Conservation (phyloP, 2,797 vertebrate species). For the Schizothorax lantsangensis region DNA sequence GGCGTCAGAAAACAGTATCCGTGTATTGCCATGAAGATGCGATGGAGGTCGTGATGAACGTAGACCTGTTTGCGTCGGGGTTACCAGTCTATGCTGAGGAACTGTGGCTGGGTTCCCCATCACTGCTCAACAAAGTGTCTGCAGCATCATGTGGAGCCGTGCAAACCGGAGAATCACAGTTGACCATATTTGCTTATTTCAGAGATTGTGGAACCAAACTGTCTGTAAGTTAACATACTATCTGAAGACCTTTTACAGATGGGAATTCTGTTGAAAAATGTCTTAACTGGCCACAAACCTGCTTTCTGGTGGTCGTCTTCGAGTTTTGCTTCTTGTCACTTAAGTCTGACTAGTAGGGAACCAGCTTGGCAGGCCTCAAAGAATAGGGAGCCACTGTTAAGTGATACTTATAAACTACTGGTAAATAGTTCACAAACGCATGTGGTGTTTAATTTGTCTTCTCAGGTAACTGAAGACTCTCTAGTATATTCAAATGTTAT, state of each 20-base stretch:
- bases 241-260: background rate
- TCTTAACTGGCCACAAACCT: background rate
- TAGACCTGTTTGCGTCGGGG: constrained; percentile 69
- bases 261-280: background rate
- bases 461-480: constrained; percentile 67
- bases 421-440: accelerated
- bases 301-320: background rate
- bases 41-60: constrained; percentile 69
- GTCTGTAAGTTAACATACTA: constrained; percentile 65
- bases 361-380: background rate
- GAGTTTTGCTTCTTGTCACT: background rate
- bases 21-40: constrained; percentile 69
- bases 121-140: background rate
- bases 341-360: background rate
- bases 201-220: constrained; percentile 71
- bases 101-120: constrained; percentile 63
- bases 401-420: background rate
- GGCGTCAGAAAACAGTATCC: constrained; percentile 32
- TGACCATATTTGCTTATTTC: constrained; percentile 63
- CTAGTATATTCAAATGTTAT: constrained; percentile 73
- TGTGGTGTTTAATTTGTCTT: background rate
- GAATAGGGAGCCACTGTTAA: background rate
- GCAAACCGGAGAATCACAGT: constrained; percentile 57
- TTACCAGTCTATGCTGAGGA: constrained; percentile 64
- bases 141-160: constrained; percentile 60